These are phyloP conservation scores for Laticauda colubrina DNA, from an alignment of 2,113 vertebrate species.

Conservation along the genomic window DNA sequence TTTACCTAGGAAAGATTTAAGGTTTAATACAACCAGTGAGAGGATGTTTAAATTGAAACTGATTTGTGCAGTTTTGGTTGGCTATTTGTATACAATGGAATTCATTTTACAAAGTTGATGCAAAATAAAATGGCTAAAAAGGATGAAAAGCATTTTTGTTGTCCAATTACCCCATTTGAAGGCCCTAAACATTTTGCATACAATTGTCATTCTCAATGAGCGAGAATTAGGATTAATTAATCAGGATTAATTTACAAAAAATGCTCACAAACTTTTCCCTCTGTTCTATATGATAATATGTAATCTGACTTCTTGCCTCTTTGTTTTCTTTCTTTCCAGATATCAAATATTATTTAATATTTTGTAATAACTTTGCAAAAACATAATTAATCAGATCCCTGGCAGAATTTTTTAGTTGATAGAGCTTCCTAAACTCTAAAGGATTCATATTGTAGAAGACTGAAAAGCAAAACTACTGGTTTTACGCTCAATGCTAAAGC, in stretches of 20 bases:
- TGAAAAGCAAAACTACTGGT: not conserved
- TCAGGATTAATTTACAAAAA: not conserved
- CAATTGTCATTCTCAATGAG: not conserved
- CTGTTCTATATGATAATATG: not conserved
- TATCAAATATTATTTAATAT: not conserved
- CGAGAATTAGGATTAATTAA: not conserved
- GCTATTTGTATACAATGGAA: not conserved
- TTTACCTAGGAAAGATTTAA: not conserved
- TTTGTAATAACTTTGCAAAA: not conserved
- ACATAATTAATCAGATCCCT: not conserved
- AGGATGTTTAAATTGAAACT: not conserved
- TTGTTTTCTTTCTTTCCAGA: not conserved
- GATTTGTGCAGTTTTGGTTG: not conserved
- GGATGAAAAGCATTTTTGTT: not conserved
- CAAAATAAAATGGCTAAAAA: not conserved
- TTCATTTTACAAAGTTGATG: not conserved
- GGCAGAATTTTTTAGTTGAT: not conserved
- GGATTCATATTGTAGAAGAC: not conserved
- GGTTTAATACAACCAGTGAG: not conserved
- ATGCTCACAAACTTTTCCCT: not conserved
- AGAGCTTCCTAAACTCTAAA: not conserved
- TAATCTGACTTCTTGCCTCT: not conserved
- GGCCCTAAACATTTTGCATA: not conserved
- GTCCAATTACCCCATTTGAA: not conserved
- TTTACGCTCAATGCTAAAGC: not conserved